These are phyloP conservation scores for Phytoseiulus persimilis DNA, from an alignment of 2,888 invertebrate species.

Conservation along the genomic window DNA sequence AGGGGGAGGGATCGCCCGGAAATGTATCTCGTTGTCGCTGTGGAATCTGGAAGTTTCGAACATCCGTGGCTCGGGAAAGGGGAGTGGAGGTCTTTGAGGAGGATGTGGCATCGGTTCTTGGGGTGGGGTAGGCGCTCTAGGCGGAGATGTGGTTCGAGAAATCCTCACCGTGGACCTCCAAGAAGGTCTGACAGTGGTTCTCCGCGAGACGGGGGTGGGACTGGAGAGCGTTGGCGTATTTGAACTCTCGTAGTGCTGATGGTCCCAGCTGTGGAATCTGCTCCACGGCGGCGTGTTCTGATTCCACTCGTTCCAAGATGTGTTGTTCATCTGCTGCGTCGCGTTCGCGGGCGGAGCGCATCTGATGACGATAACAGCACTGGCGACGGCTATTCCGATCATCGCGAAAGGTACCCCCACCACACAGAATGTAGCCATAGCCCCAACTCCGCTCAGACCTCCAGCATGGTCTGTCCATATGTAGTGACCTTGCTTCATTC, in stretches of 20 bases:
- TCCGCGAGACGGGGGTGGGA: not conserved
- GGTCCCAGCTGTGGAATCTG: not conserved
- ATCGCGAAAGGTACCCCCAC: constrained; percentile 16
- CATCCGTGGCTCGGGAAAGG: not conserved
- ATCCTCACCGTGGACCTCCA: not conserved
- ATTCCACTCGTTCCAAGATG: not conserved
- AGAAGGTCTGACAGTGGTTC: not conserved
- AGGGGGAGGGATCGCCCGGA: not conserved
- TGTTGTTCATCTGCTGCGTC: not conserved
- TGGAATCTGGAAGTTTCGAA: not conserved
- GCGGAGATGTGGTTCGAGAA: not conserved
- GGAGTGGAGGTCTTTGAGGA: not conserved
- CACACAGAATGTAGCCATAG: constrained; percentile 25
- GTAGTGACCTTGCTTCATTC: not conserved
- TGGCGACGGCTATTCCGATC: constrained; percentile 37
- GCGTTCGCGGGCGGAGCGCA: not conserved
- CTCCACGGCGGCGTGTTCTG: not conserved
- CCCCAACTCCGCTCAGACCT: constrained; percentile 6
- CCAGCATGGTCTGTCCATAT: not conserved
- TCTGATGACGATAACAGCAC: constrained; percentile 29
- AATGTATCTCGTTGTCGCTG: not conserved
- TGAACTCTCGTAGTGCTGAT: not conserved
- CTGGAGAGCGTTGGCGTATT: not conserved
- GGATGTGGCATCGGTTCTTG: not conserved
- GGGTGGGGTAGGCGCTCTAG: not conserved